Evolutionary conservation across 2,113 vertebrate species (phyloP).

Genomic region (Nycticorax nycticorax): DNA sequence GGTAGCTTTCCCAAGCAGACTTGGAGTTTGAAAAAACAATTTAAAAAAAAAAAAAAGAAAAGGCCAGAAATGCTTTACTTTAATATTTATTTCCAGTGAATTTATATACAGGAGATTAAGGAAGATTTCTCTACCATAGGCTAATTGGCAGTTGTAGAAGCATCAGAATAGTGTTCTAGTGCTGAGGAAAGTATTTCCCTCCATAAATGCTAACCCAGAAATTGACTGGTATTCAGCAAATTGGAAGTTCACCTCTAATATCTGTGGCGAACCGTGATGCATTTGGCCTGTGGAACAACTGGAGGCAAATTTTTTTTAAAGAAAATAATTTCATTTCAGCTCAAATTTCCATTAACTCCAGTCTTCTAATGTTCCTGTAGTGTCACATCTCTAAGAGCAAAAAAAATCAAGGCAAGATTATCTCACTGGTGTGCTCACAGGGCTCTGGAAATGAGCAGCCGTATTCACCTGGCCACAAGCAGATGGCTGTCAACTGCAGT

Average conservation of each 20-base stretch:
- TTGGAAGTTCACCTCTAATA: background rate
- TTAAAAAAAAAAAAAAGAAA: background rate
- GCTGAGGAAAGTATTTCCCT: background rate
- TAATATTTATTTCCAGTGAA: background rate
- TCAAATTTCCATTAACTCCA: background rate
- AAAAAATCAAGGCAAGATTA: background rate
- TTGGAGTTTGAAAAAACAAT: background rate
- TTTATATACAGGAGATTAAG: background rate
- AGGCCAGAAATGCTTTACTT: background rate
- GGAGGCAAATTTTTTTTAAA: background rate
- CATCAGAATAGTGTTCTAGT: background rate
- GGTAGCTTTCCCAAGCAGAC: slow-evolving; percentile 15
- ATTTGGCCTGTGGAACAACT: background rate
- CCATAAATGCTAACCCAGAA: background rate
- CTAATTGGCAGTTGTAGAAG: background rate
- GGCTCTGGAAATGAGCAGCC: background rate
- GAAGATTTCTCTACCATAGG: background rate
- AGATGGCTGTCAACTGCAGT: background rate
- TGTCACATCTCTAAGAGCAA: background rate
- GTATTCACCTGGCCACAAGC: background rate
- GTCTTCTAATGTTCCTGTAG: background rate
- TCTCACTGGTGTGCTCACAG: background rate
- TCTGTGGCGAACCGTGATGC: background rate
- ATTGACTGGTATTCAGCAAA: background rate
- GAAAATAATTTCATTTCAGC: background rate